Base-by-base conservation (phyloP, 2,888 invertebrate genomes). In the Tetropium fuscum region DNA sequence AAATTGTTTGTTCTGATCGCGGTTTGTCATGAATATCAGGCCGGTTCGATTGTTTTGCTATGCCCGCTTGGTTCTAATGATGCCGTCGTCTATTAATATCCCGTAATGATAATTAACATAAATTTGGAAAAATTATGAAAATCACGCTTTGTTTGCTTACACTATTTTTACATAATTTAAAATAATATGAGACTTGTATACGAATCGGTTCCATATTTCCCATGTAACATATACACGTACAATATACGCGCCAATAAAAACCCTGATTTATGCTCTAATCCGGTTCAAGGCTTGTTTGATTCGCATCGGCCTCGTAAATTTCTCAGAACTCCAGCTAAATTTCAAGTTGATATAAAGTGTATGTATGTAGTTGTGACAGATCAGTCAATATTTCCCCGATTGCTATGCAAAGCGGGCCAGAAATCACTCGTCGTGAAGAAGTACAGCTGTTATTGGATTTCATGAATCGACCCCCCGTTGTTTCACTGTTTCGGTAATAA, bases 401-500 rank as follows among this genome's bases (percentile, higher is more conserved):
- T 73, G 71, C 67, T 76, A 78, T 78, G 76, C 75, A 78, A 77
- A 78, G 72, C 74, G 75, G 76, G 73, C 72, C 64, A 75, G 78
- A 77, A 78, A 78, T 78, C 77, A 78, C 75, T 75, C 75, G 72
- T 65, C 71, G 73, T 76, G 75, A 74, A 76, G 77, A 75, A 77
- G 74, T 78, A 77, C 76, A 75, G 71, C 74, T 74, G 77, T 79
- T 79, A 79, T 78, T 78, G 79, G 79, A 78, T 78, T 78, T 75
- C 76, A 77, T 75, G 77, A 77, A 74, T 77, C 74, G 74, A 60
- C 61, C n/a, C n/a, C 66, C 66, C 66, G 55, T 60, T 61, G 58
- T 64, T 57, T 54, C 59, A 51, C 43, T 62, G 76, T 78, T 76
- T 72, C 75, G 68, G 76, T 78, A 78, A 79, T 79, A 79, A 78